Evolutionary conservation across 2,888 invertebrate species (phyloP).

Genomic region (Drosophila mimica): DNA sequence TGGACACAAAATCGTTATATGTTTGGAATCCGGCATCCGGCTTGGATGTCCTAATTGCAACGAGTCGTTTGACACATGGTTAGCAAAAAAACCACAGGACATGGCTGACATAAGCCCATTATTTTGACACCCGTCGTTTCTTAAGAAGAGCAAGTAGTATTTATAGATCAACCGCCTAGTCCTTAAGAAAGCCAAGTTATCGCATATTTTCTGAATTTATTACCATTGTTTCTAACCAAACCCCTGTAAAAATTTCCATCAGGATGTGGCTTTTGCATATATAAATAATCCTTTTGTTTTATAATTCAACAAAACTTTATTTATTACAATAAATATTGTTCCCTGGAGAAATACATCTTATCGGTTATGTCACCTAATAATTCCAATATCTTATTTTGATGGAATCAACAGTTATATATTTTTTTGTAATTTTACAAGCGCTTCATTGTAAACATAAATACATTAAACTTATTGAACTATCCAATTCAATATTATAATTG

Average conservation of each 20-base stretch:
- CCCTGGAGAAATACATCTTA: not conserved
- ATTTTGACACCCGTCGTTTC: too few species aligned
- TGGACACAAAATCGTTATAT: not conserved
- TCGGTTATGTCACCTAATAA: not conserved
- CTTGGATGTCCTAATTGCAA: not conserved
- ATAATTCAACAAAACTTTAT: not conserved
- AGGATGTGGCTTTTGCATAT: not conserved
- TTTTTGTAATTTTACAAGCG: conserved; percentile 57
- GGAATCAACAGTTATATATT: conserved; percentile 38
- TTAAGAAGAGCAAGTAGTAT: not conserved
- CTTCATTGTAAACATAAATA: conserved; percentile 71
- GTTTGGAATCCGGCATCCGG: not conserved
- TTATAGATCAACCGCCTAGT: not conserved
- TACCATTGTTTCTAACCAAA: not conserved
- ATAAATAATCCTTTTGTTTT: not conserved
- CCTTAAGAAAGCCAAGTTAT: not conserved
- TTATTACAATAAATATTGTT: not conserved
- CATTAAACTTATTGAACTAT: conserved; percentile 34
- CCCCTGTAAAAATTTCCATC: not conserved
- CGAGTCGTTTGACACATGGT: not conserved
- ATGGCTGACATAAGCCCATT: not conserved
- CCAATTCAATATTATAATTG: conserved; percentile 31
- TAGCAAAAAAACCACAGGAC: not conserved
- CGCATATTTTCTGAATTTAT: not conserved
- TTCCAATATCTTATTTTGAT: not conserved